phyloP scores from a whole-genome alignment of 2,888 invertebrate genomes.

The Lasioglossum figueresi region DNA sequence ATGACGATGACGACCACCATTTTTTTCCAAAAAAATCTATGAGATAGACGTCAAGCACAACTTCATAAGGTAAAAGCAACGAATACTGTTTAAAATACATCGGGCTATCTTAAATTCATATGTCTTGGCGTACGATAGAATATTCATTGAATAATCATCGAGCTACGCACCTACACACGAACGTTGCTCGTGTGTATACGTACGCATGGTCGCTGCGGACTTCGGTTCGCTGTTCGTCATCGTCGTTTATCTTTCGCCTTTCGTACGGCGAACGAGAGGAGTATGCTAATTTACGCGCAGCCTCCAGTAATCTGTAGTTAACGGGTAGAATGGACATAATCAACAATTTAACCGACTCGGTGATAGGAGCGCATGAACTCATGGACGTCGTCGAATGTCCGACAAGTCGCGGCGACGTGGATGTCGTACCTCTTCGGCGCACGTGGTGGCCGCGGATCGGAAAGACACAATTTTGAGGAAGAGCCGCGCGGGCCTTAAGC shows the following conservation, averaged over 20 bases:
- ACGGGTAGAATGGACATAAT: conserved; percentile 83
- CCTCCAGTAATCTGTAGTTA: conserved; percentile 75
- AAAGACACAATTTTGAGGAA: conserved; percentile 84
- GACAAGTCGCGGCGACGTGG: neutral
- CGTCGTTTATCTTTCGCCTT: conserved; percentile 30
- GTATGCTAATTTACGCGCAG: conserved; percentile 73
- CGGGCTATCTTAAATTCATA: neutral
- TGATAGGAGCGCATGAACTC: conserved; percentile 56
- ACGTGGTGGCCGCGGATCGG: conserved; percentile 82
- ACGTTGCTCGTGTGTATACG: neutral
- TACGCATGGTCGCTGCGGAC: neutral
- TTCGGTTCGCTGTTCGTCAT: conserved; percentile 3
- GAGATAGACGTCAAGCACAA: neutral
- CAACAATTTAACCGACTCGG: conserved; percentile 83
- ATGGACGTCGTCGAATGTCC: neutral
- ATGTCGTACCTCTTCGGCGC: conserved; percentile 50
- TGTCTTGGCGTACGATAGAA: neutral
- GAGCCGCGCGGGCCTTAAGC: conserved; percentile 83
- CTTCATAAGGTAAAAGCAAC: neutral
- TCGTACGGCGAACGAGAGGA: conserved; percentile 15
- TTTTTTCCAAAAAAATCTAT: neutral
- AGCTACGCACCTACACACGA: neutral
- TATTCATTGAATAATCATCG: conserved; percentile 13
- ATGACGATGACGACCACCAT: neutral
- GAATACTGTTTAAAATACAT: neutral